phyloP scores from a whole-genome alignment of 2,888 invertebrate species.

The Chymomyza amoena region DNA sequence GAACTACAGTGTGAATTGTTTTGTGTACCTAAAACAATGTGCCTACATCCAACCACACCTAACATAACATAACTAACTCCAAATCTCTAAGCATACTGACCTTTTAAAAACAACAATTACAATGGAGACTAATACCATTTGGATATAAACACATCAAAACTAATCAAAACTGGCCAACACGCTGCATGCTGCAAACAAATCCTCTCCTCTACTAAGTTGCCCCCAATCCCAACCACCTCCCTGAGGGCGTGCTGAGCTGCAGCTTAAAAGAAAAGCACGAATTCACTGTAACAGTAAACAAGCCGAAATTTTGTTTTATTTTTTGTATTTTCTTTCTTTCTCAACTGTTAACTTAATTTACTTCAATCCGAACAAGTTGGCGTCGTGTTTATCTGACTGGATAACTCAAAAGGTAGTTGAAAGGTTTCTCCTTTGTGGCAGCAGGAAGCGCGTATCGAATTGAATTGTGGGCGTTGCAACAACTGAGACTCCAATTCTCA shows the following conservation, averaged over 20 bases:
- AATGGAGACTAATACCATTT: conserved; percentile 25
- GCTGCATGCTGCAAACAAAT: conserved; percentile 36
- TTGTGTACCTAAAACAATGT: too few relatives aligned
- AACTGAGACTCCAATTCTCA: conserved; percentile 38
- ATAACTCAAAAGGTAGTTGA: neutral
- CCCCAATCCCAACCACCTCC: neutral
- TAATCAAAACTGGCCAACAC: conserved; percentile 60
- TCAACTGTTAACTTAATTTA: neutral
- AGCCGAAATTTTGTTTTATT: neutral
- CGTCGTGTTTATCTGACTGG: conserved; percentile 47
- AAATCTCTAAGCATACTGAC: too few relatives aligned
- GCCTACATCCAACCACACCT: too few relatives aligned
- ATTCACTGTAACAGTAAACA: conserved; percentile 56
- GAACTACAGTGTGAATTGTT: too few relatives aligned
- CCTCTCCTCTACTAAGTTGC: neutral
- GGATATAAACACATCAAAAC: conserved; percentile 40
- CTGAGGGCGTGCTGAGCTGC: conserved; percentile 13
- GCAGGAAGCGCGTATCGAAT: conserved; percentile 29
- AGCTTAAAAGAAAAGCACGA: conserved; percentile 46
- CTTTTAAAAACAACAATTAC: neutral
- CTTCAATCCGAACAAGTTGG: conserved; percentile 26
- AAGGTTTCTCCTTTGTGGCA: neutral
- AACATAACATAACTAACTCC: too few relatives aligned
- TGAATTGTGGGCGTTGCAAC: conserved; percentile 54
- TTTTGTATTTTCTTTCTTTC: neutral